Base-by-base conservation (phyloP, 2,888 invertebrate species). In the Sepiola atlantica region DNA sequence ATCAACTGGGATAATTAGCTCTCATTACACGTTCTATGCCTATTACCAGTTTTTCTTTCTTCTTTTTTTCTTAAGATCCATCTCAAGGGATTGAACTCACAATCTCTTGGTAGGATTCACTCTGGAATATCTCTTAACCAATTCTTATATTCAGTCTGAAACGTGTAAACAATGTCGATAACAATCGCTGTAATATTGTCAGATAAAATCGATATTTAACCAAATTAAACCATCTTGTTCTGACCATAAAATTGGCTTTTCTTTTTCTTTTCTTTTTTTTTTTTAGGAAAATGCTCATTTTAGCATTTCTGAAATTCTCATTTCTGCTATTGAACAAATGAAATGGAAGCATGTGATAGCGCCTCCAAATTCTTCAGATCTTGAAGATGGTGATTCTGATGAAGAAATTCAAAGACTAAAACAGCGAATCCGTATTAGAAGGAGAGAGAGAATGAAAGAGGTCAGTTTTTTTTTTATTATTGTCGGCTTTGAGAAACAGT, bases 251-350 rank as follows among this genome's bases (percentile, higher is more conserved):
- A 16, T 77, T n/a, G 16, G 16, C n/a, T n/a, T 77, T 32, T n/a
- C 16, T 32, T 18, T n/a, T n/a, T 77, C 2, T 12, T 10, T 77
- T n/a, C n/a, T n/a, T n/a, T 4, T 10, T 77, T 12, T 77, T 77
- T 77, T 96, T 10, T 97, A 98, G 96, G 98, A 99, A 97, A 98
- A 98, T 97, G 98, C 98, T 0, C 98, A 99, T 97, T 98, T 99
- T 97, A 98, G 98, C 96, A 98, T 98, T 95, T 98, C 98, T 4
- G 98, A 99, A 97, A 98, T 98, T 0, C 98, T 98, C 96, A 98
- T 98, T 95, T 98, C 98, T 20, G 98, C 98, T 28, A 98, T 98
- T 95, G 98, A 98, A 95, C 97, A 97, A 94, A 97, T 97, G 97
- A 97, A 97, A 95, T 97, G 97, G 97, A 97, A 97, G 94, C 97